These are phyloP conservation scores for Sarcophaga caerulescens DNA, from an alignment of 2,888 invertebrate genomes.

Conservation along the genomic window DNA sequence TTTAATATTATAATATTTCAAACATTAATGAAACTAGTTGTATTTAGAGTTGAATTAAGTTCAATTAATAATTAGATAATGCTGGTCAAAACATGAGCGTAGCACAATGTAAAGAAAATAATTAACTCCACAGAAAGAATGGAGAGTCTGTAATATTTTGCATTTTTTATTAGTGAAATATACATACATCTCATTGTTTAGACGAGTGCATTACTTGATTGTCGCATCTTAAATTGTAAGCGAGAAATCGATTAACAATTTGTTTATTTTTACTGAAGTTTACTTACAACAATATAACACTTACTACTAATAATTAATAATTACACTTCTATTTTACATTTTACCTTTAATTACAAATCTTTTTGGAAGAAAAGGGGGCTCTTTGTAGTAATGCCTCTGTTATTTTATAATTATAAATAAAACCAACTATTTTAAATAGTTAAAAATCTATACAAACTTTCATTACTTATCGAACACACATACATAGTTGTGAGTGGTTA, in stretches of 20 bases:
- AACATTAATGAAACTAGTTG: constrained; percentile 64
- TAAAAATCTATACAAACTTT: constrained; percentile 33
- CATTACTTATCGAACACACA: neutral
- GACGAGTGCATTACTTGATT: constrained; percentile 17
- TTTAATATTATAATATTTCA: constrained; percentile 35
- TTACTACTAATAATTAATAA: constrained; percentile 22
- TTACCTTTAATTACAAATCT: constrained; percentile 23
- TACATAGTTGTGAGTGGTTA: too few relatives aligned
- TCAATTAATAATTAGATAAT: constrained; percentile 48
- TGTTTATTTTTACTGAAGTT: constrained; percentile 35
- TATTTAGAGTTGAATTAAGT: constrained; percentile 65
- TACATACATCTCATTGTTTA: neutral
- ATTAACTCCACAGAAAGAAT: neutral
- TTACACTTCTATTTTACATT: constrained; percentile 16
- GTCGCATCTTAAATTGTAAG: constrained; percentile 18
- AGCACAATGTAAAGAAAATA: neutral
- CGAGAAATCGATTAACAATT: constrained; percentile 18
- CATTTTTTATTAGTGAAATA: neutral
- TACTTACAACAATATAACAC: constrained; percentile 14
- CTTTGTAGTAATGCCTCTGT: constrained; percentile 61
- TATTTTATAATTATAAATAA: constrained; percentile 68
- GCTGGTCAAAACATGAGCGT: constrained; percentile 27
- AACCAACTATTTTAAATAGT: constrained; percentile 74
- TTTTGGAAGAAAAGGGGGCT: constrained; percentile 15
- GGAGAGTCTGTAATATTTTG: neutral